Percentiles rank a stretch among this genome's conserved stretches.
phyloP scores from a whole-genome alignment of 2,888 invertebrate species.

The Eupelmus urozonus region DNA sequence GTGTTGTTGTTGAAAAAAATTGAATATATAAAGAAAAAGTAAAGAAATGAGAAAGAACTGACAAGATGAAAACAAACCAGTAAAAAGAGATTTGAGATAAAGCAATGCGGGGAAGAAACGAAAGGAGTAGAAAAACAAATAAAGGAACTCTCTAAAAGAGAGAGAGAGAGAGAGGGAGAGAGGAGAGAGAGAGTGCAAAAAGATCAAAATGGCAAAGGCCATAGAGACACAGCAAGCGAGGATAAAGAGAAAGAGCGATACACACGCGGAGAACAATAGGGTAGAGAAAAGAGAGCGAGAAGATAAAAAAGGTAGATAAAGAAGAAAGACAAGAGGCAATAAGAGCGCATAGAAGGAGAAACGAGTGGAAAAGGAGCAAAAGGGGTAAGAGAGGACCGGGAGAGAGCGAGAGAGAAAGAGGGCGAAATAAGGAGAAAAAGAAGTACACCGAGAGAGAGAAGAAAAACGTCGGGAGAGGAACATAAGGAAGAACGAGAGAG shows the following conservation, averaged over 20 bases:
- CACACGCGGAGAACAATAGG: slow-evolving; percentile 52
- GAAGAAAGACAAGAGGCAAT: slow-evolving; percentile 57
- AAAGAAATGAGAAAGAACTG: slow-evolving; percentile 18
- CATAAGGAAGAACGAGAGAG: slow-evolving; percentile 1
- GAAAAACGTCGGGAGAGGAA: slow-evolving; percentile 32
- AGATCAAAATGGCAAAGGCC: slow-evolving; percentile 38
- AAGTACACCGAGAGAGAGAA: slow-evolving; percentile 39
- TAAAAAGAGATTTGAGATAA: slow-evolving; percentile 53
- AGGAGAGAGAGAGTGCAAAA: slow-evolving; percentile 13
- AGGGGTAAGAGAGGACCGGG: slow-evolving; percentile 41
- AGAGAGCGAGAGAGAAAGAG: slow-evolving; percentile 25
- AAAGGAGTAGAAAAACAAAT: slow-evolving; percentile 58
- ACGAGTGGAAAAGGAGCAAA: slow-evolving; percentile 47
- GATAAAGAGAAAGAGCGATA: slow-evolving; percentile 36
- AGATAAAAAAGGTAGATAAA: slow-evolving; percentile 53
- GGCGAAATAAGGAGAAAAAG: slow-evolving; percentile 19
- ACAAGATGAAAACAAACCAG: slow-evolving; percentile 36
- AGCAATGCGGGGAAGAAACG: slow-evolving; percentile 54
- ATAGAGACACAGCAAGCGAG: slow-evolving; percentile 38
- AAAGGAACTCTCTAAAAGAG: slow-evolving; percentile 45
- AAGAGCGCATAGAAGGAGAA: slow-evolving; percentile 47
- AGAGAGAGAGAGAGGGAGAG: slow-evolving; percentile 32
- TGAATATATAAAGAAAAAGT: slow-evolving; percentile 39
- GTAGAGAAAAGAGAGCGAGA: slow-evolving; percentile 53
- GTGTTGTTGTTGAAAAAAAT: slow-evolving; percentile 51